These are phyloP conservation scores for Pogonomyrmex californicus DNA, from an alignment of 1,140 invertebrate species.

Conservation along the genomic window DNA sequence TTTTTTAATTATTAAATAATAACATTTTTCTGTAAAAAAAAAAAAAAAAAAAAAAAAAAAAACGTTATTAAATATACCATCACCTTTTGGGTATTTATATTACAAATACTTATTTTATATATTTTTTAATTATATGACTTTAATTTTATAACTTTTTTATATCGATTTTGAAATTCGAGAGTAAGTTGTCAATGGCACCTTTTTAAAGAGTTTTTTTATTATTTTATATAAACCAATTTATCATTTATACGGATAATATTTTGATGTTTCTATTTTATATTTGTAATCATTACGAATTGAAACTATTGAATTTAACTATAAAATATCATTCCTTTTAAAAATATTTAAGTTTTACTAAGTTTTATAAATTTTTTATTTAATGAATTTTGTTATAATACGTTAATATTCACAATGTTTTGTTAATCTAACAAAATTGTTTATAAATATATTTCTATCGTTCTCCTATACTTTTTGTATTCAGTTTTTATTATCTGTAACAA, in stretches of 20 bases:
- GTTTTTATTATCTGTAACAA: not conserved
- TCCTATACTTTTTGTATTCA: not conserved
- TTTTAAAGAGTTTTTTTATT: constrained; percentile 17
- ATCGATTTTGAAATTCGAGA: not conserved
- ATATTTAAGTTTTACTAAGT: not conserved
- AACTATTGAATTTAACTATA: not conserved
- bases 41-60: constrained; percentile 7
- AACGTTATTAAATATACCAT: not conserved
- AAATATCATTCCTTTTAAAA: constrained; percentile 6
- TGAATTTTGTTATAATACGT: not conserved
- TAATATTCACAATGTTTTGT: not conserved
- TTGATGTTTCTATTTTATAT: not conserved
- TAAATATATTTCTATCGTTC: not conserved
- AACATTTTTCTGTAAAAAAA: not conserved
- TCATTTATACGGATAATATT: not conserved
- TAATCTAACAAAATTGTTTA: not conserved
- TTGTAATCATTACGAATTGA: not conserved
- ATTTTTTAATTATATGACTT: not conserved
- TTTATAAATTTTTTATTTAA: not conserved
- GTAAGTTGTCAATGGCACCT: constrained; percentile 29
- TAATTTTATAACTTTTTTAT: not conserved
- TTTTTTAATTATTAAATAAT: not conserved
- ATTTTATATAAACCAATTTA: not conserved
- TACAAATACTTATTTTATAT: not conserved
- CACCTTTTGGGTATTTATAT: not conserved